phyloP scores from a whole-genome alignment of 2,797 vertebrate species.

The Eleutherodactylus coqui region DNA sequence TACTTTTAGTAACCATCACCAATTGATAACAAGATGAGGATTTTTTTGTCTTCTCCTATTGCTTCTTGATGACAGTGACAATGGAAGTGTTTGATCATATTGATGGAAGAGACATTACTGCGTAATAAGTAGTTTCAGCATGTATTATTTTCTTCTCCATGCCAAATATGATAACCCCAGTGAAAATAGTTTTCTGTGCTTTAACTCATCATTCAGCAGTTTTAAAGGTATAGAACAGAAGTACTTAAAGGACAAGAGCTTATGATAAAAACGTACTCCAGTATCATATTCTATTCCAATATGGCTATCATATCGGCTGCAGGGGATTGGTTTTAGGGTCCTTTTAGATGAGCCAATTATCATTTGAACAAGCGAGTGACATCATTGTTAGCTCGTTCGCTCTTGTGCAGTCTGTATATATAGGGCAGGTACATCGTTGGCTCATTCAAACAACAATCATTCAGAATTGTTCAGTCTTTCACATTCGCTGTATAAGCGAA shows the following conservation, averaged over 20 bases:
- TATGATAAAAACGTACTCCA: background rate
- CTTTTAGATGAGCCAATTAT: too few relatives aligned
- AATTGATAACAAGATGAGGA: background rate
- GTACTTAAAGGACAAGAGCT: background rate
- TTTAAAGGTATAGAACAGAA: slow-evolving; percentile 10
- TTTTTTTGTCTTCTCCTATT: background rate
- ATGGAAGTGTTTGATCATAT: slow-evolving; percentile 4
- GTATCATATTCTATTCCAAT: background rate
- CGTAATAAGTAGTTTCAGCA: slow-evolving; percentile 12
- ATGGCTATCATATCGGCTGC: background rate
- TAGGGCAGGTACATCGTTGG: too few relatives aligned
- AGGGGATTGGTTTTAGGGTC: too few relatives aligned
- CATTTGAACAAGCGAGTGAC: too few relatives aligned
- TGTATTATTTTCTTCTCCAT: background rate
- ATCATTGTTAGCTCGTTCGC: too few relatives aligned
- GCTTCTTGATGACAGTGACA: background rate
- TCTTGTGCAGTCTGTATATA: too few relatives aligned
- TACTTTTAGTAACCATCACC: background rate
- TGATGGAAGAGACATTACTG: slow-evolving; percentile 26
- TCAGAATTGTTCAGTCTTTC: too few relatives aligned
- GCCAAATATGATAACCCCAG: background rate
- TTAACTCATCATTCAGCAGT: background rate
- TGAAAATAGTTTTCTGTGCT: background rate
- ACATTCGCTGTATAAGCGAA: too few relatives aligned
- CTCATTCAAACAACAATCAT: too few relatives aligned